A percentile compares a stretch with the other conserved stretches of the same genome.
Conservation (phyloP, 2,797 vertebrate genomes). For the Netta rufina region DNA sequence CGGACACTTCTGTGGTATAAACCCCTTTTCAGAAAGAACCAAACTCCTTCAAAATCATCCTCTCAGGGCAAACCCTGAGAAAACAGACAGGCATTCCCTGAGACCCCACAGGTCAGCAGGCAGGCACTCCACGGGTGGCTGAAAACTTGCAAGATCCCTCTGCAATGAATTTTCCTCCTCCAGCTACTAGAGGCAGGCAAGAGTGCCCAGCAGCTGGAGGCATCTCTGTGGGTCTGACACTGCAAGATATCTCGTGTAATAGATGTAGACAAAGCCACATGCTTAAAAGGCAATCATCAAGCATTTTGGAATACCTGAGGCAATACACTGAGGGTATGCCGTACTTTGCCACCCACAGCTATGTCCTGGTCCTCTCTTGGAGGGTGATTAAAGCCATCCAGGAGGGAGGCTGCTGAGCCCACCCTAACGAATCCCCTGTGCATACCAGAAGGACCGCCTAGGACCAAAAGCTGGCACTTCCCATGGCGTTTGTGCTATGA, state of each 20-base stretch:
- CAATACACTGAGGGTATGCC: not conserved
- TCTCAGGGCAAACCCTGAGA: not conserved
- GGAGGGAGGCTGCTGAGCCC: not conserved
- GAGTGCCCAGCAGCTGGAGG: not conserved
- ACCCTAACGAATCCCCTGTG: not conserved
- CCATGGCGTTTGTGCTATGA: rapidly evolving
- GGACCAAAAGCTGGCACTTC: not conserved
- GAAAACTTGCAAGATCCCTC: not conserved
- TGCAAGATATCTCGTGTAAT: not conserved
- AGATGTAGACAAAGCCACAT: not conserved
- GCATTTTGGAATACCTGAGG: not conserved
- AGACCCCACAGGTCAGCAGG: not conserved
- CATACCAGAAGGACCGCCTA: not conserved
- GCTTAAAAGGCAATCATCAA: not conserved
- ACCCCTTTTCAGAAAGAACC: not conserved
- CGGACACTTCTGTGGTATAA: not conserved
- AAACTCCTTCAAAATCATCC: not conserved
- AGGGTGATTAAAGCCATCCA: not conserved
- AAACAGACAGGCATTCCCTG: not conserved
- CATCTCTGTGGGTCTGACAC: not conserved
- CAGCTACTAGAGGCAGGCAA: not conserved
- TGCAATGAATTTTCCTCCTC: not conserved
- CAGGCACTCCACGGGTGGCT: not conserved
- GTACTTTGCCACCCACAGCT: not conserved
- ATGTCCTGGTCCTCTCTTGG: not conserved